A percentile compares a stretch with the other conserved stretches of the same genome.
Evolutionary conservation across 2,113 vertebrate species (phyloP).

Genomic region (Perca fluviatilis): DNA sequence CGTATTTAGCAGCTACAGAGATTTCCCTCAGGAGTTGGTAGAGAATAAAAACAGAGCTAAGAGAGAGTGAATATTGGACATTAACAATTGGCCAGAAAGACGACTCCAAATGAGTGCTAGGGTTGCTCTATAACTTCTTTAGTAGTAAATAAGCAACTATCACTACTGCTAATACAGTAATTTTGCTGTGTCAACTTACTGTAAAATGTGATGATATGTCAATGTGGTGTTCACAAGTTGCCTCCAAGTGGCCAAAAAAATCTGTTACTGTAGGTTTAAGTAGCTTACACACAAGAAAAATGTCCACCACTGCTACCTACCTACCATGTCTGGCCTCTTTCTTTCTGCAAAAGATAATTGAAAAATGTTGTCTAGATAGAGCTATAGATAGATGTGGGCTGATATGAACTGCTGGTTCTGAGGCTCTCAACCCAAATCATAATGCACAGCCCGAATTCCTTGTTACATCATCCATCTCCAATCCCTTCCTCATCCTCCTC

Average conservation of each 20-base stretch:
- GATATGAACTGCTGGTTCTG: constrained; percentile 55
- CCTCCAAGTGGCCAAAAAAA: background rate
- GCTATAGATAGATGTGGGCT: constrained; percentile 53
- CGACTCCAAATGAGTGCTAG: background rate
- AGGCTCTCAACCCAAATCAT: constrained; percentile 65
- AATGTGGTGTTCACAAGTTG: background rate
- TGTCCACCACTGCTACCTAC: background rate
- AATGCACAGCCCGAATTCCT: constrained; percentile 72
- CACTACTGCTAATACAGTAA: background rate
- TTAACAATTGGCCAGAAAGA: background rate
- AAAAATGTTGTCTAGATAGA: constrained; percentile 6
- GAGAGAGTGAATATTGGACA: background rate
- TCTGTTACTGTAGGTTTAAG: too few species aligned
- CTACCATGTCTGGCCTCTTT: background rate
- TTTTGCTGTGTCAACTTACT: background rate
- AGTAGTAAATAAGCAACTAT: background rate
- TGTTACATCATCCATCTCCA: constrained; percentile 79
- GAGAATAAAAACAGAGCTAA: background rate
- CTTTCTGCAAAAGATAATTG: background rate
- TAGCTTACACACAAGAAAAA: too few species aligned
- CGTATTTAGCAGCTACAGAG: too few species aligned
- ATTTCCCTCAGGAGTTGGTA: background rate
- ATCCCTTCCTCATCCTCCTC: constrained; percentile 72
- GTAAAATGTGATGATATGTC: background rate
- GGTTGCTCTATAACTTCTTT: background rate